Evolutionary conservation across 2,797 vertebrate genomes (phyloP).

Genomic region (Bradypus variegatus): DNA sequence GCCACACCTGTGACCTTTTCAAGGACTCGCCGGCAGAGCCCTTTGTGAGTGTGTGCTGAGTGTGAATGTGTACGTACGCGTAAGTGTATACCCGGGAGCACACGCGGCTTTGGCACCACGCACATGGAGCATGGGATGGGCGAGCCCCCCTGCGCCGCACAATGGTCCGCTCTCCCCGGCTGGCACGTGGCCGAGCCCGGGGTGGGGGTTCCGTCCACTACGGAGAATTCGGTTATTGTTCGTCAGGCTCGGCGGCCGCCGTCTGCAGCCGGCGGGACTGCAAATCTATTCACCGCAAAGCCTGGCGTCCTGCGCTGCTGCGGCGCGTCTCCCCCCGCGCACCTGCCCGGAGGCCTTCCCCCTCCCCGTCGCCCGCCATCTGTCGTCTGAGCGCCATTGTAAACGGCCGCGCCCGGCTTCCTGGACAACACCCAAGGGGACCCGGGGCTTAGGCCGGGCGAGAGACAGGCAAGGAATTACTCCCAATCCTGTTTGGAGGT

Average conservation of each 20-base stretch:
- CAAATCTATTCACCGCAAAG: constrained; percentile 10
- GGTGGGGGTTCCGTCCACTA: not conserved
- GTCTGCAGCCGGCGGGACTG: constrained; percentile 1
- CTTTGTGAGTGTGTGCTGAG: not conserved
- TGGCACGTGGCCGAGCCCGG: constrained; percentile 47
- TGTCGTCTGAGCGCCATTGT: constrained; percentile 61
- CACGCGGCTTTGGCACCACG: not conserved
- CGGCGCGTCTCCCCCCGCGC: constrained; percentile 55
- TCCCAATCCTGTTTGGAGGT: constrained; percentile 43
- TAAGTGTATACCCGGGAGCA: not conserved
- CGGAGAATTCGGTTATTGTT: constrained; percentile 53
- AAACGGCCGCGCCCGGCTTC: constrained; percentile 49
- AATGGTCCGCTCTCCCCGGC: not conserved
- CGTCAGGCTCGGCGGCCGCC: not conserved
- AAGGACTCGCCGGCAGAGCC: not conserved
- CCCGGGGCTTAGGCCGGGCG: not conserved
- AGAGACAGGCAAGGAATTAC: constrained; percentile 61
- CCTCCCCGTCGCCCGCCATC: constrained; percentile 59
- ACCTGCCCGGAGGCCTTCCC: constrained; percentile 60
- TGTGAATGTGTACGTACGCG: not conserved
- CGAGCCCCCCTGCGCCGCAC: not conserved
- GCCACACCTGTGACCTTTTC: not conserved
- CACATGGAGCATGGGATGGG: not conserved
- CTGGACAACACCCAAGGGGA: constrained; percentile 61
- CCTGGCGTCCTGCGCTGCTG: constrained; percentile 64